These are phyloP conservation scores for Tolmerus cingulatus DNA, from an alignment of 2,888 invertebrate genomes.

Conservation along the genomic window DNA sequence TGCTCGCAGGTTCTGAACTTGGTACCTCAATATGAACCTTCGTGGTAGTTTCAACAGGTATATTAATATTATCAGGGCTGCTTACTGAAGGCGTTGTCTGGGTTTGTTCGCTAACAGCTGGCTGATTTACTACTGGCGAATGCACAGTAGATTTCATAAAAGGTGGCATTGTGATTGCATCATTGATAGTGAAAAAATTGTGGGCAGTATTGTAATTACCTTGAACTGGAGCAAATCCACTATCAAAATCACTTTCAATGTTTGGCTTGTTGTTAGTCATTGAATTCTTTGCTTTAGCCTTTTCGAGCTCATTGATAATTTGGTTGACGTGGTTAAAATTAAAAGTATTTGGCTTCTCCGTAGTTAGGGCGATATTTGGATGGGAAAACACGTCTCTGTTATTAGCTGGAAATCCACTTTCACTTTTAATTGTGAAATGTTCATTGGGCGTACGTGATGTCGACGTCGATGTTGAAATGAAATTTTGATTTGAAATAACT, in stretches of 20 bases:
- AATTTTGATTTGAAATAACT: background rate
- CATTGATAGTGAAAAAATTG: slow-evolving; percentile 51
- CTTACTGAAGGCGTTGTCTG: background rate
- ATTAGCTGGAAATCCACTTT: background rate
- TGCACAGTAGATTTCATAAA: background rate
- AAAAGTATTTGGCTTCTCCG: background rate
- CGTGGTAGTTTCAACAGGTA: background rate
- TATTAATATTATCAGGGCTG: background rate
- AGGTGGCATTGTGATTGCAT: slow-evolving; percentile 49
- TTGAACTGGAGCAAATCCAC: background rate
- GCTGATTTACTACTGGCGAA: background rate
- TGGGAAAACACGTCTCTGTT: background rate
- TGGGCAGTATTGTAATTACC: slow-evolving; percentile 42
- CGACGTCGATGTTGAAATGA: background rate
- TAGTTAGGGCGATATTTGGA: background rate
- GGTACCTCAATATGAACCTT: background rate
- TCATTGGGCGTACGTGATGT: background rate
- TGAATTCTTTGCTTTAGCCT: background rate
- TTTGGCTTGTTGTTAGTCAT: background rate
- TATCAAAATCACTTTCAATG: background rate
- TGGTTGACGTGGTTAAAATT: background rate
- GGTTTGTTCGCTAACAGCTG: background rate
- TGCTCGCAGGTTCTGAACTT: background rate
- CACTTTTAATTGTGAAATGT: background rate
- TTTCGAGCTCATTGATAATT: background rate